Base-by-base conservation (phyloP, 2,888 invertebrate genomes). In the Andrena marginata region DNA sequence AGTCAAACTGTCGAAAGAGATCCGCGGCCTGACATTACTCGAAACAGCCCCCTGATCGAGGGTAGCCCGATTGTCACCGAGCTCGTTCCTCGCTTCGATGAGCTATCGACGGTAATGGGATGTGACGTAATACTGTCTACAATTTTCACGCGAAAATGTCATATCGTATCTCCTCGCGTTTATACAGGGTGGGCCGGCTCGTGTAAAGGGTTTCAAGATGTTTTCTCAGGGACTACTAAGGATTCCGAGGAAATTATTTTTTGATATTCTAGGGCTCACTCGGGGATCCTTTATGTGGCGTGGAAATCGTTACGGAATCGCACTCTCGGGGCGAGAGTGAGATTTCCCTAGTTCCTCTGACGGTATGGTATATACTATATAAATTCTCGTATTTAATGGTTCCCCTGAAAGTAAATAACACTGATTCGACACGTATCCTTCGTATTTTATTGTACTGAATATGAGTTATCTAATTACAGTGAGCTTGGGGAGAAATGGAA, bases 1-100 rank as follows among this genome's bases (percentile, higher is more conserved):
- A 76, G 72, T 76, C 82, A 29, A 64, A 82, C 62, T 76, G 72
- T 63, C 75, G 56, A 70, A 80, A 82, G 78, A 60, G 72, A 75
- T 63, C 29, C 54, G 65, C 42, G 13, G n/a, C 63, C 54, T 33
- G 51, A 65, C 62, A 82, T 73, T 85, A 67, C 33, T 69, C 48
- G 77, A 35, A 78, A 76, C 67, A 65, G 64, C 31, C 35, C 48
- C 35, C 51, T 23, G 29, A 42, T 48, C 65, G 20, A 16, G 8
- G 8, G 49, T 31, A 59, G 63, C 13, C 7, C 8, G 31, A 56
- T 23, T 42, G 33, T 60, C 16, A 42, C 23, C 10, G 7, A 62
- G 10, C 35, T 13, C 10, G 23, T 51, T 51, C 51, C 35, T 31
- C 35, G 59, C n/a, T 20, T 74, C 23, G n/a, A 73, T 33, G 49